Evolutionary conservation across 2,888 invertebrate genomes (phyloP).

Genomic region (Acronicta aceris): DNA sequence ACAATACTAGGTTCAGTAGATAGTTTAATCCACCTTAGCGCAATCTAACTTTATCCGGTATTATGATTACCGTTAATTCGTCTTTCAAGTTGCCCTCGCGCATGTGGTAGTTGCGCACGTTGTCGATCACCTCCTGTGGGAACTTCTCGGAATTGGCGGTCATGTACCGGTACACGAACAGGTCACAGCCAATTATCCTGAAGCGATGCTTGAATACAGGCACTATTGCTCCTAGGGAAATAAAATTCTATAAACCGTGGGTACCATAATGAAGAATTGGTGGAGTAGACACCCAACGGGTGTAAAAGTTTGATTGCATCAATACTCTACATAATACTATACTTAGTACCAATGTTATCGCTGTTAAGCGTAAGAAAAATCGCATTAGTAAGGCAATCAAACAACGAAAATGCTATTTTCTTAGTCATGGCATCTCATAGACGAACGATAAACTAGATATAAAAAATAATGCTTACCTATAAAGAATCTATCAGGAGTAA

Average conservation of each 20-base stretch:
- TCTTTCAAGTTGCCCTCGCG: conserved; percentile 90
- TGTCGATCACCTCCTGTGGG: conserved; percentile 90
- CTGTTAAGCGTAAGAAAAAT: no score
- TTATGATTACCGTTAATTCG: conserved; percentile 82
- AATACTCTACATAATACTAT: no score
- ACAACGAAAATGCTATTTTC: no score
- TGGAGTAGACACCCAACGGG: no score
- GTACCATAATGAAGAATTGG: no score
- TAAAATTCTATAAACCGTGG: neutral
- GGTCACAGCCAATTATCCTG: conserved; percentile 93
- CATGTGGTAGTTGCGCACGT: conserved; percentile 91
- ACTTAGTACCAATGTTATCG: no score
- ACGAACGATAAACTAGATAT: no score
- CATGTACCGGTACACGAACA: conserved; percentile 94
- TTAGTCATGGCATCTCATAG: no score
- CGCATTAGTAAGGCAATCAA: no score
- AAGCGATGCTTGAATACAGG: conserved; percentile 94
- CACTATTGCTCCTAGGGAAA: conserved; percentile 88
- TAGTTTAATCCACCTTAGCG: no score
- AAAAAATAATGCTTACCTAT: conserved; percentile 89
- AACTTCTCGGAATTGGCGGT: conserved; percentile 92
- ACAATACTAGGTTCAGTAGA: no score
- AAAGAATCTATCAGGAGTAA: conserved; percentile 93
- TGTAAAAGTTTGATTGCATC: no score
- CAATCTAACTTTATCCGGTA: neutral